Conservation (phyloP, 2,113 vertebrate genomes). For the Chinchilla lanigera region DNA sequence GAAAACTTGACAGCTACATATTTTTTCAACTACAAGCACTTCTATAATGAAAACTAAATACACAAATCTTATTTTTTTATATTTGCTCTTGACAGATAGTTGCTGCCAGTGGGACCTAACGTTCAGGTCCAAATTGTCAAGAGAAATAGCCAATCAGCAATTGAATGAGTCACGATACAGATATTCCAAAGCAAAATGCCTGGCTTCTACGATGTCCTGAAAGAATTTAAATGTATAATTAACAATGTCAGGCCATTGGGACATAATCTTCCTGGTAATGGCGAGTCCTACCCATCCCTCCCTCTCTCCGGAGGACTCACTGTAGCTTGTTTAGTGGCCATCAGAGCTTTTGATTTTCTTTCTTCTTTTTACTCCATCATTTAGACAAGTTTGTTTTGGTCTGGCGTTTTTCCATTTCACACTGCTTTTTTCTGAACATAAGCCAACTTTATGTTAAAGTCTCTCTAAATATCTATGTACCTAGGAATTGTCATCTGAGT, state of each 20-base stretch:
- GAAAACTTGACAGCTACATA: slow-evolving; percentile 96
- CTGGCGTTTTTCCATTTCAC: slow-evolving; percentile 92
- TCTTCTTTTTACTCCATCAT: slow-evolving; percentile 92
- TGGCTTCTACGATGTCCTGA: slow-evolving; percentile 86
- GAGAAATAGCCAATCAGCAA: slow-evolving; percentile 97
- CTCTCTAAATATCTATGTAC: slow-evolving; percentile 58
- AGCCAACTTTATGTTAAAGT: slow-evolving; percentile 83
- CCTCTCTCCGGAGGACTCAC: slow-evolving; percentile 89
- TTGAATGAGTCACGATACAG: slow-evolving; percentile 90
- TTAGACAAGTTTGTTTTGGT: slow-evolving; percentile 88
- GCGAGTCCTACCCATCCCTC: slow-evolving; percentile 91
- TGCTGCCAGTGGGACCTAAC: slow-evolving; percentile 96
- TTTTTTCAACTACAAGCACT: slow-evolving; percentile 94
- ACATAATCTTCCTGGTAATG: slow-evolving; percentile 97
- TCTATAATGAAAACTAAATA: slow-evolving; percentile 98
- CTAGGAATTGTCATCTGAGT: slow-evolving; percentile 16
- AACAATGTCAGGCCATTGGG: slow-evolving; percentile 91
- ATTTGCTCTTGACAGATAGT: slow-evolving; percentile 90
- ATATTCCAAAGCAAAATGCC: slow-evolving; percentile 92
- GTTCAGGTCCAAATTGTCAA: slow-evolving; percentile 95
- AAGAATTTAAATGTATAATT: slow-evolving; percentile 96
- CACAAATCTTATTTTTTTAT: slow-evolving; percentile 88
- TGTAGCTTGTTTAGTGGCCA: slow-evolving; percentile 92
- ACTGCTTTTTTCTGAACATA: slow-evolving; percentile 90
- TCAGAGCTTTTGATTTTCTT: slow-evolving; percentile 92